These are phyloP conservation scores for Mastomys coucha DNA, from an alignment of 2,113 vertebrate genomes.

Conservation along the genomic window DNA sequence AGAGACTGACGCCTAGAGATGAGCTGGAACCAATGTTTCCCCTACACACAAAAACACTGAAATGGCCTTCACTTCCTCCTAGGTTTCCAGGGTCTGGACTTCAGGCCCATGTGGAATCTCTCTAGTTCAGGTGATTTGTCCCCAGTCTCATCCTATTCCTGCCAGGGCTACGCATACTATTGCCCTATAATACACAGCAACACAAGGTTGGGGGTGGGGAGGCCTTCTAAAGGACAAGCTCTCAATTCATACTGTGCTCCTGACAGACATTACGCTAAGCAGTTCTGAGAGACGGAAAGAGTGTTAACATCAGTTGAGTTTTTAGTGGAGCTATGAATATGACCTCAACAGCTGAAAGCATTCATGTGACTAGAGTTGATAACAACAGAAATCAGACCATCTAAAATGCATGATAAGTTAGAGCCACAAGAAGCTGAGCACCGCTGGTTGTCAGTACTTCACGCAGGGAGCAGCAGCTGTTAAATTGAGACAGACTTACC, in stretches of 20 bases:
- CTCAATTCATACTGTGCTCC: not conserved
- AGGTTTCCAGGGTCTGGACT: rapidly evolving
- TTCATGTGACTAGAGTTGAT: not conserved
- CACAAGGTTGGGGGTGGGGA: not conserved
- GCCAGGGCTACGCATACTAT: not conserved
- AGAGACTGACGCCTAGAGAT: not conserved
- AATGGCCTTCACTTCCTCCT: not conserved
- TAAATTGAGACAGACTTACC: not conserved
- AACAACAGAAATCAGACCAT: not conserved
- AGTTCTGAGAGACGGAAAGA: not conserved
- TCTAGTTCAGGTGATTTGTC: not conserved
- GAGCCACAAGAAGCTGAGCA: not conserved
- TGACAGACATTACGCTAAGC: not conserved
- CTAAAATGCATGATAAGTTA: conserved; percentile 22
- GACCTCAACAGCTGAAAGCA: not conserved
- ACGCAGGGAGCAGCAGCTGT: not conserved
- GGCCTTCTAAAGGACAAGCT: not conserved
- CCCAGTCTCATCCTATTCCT: not conserved
- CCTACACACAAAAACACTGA: not conserved
- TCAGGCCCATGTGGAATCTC: not conserved
- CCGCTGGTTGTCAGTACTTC: not conserved
- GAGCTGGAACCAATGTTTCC: not conserved
- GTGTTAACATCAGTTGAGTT: not conserved
- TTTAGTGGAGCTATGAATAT: not conserved
- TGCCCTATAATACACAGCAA: not conserved